A percentile compares a stretch with the other conserved stretches of the same genome.
These are phyloP conservation scores for Uloborus diversus DNA, from an alignment of 1,140 invertebrate genomes.

Conservation along the genomic window DNA sequence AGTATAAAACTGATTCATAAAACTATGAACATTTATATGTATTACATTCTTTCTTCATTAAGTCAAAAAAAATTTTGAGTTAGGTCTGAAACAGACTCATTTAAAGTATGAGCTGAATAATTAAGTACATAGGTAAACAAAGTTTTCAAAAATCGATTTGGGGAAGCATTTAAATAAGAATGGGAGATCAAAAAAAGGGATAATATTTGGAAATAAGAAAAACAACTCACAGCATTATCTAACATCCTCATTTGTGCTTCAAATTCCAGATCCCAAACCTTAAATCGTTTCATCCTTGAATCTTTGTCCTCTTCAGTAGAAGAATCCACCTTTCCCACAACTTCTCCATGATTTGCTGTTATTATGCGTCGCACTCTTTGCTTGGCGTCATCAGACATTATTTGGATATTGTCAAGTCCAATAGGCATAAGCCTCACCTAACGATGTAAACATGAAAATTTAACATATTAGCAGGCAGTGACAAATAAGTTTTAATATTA, in stretches of 20 bases:
- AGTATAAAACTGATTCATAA: no score
- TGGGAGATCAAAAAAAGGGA: not conserved
- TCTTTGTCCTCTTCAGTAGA: conserved; percentile 29
- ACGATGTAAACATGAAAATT: not conserved
- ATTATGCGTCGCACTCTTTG: conserved; percentile 62
- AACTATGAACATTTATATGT: no score
- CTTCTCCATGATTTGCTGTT: conserved; percentile 57
- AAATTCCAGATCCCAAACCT: conserved; percentile 94
- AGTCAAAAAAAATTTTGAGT: no score
- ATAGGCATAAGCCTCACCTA: conserved; percentile 72
- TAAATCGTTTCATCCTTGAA: conserved; percentile 70
- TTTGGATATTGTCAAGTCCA: conserved; percentile 84
- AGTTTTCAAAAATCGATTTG: no score
- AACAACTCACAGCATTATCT: conserved; percentile 75
- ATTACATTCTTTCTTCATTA: no score
- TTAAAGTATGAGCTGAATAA: no score
- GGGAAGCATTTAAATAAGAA: no score
- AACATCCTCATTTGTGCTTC: conserved; percentile 97
- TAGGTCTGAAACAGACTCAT: no score
- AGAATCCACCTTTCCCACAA: conserved; percentile 18
- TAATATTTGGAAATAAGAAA: not conserved
- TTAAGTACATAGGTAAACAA: no score
- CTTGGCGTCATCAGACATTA: conserved; percentile 69
- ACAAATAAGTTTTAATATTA: no score
- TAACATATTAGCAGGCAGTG: not conserved